Percentiles rank a stretch among this genome's conserved stretches.
Evolutionary conservation across 2,888 invertebrate genomes (phyloP).

Genomic region (Ferrisia virgata): DNA sequence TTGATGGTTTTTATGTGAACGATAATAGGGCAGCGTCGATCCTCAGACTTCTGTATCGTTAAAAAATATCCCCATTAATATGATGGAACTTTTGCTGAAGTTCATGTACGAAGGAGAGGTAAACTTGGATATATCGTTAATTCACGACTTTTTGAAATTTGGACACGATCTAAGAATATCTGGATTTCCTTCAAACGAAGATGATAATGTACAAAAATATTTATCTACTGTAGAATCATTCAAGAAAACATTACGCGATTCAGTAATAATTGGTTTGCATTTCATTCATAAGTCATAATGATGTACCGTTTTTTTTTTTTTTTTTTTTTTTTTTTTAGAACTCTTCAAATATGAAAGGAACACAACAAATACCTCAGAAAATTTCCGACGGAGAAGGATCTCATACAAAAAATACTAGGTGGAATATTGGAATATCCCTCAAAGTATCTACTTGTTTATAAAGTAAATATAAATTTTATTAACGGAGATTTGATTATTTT

Average conservation of each 20-base stretch:
- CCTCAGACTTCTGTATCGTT: not conserved
- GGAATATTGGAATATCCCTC: not conserved
- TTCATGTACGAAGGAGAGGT: not conserved
- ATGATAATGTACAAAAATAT: not conserved
- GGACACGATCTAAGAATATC: not conserved
- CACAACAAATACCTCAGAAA: too few relatives aligned
- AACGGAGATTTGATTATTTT: not conserved
- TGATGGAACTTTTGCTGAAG: not conserved
- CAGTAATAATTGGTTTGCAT: too few relatives aligned
- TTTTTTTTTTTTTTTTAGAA: not conserved
- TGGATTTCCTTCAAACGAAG: not conserved
- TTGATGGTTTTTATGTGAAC: not conserved
- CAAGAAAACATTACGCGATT: too few relatives aligned
- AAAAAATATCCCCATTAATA: not conserved
- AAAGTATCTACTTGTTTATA: not conserved
- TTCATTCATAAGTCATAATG: too few relatives aligned
- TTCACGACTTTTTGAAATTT: not conserved
- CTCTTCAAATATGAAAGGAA: not conserved
- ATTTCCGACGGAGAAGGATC: not conserved
- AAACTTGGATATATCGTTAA: not conserved
- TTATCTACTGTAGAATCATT: too few relatives aligned
- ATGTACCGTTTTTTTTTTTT: too few relatives aligned
- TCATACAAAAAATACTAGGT: not conserved
- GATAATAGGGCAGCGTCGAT: not conserved
- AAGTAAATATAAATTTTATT: not conserved